These are phyloP conservation scores for Notospermus geniculatus DNA, from an alignment of 1,140 invertebrate species.

Conservation along the genomic window DNA sequence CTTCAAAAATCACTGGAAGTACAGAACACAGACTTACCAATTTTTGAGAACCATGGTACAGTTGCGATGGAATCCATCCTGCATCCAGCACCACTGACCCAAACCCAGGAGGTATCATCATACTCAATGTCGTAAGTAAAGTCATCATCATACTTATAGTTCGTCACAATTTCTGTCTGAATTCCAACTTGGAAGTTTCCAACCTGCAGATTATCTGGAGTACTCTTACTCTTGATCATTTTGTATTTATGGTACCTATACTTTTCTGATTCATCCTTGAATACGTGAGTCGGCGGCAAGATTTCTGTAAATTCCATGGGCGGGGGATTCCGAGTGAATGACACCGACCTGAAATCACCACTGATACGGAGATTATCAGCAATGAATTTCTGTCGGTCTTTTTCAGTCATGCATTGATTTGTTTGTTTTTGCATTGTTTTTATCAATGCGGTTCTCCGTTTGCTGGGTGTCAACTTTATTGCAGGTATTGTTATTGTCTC, in stretches of 20 bases:
- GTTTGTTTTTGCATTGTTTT: too few relatives aligned
- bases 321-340: too few relatives aligned
- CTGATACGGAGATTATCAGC: too few relatives aligned
- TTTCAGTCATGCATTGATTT: too few relatives aligned
- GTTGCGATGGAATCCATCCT: constrained; percentile 66
- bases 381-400: too few relatives aligned
- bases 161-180: background rate
- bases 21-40: constrained; percentile 55
- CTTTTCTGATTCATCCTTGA: constrained; percentile 72
- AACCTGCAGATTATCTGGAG: background rate
- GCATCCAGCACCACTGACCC: constrained; percentile 77
- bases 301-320: too few relatives aligned
- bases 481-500: too few relatives aligned
- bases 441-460: too few relatives aligned
- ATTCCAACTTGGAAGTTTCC: background rate
- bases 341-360: too few relatives aligned
- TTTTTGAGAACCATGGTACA: constrained; percentile 68
- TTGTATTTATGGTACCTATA: too few relatives aligned
- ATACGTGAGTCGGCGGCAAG: constrained; percentile 43
- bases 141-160: constrained; percentile 4
- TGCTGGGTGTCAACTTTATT: too few relatives aligned
- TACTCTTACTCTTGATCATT: constrained; percentile 4
- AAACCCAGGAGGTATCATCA: constrained; percentile 63
- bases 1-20: background rate
- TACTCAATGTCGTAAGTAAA: constrained; percentile 1